Conservation (phyloP, 2,113 vertebrate genomes). For the Leucopsar rothschildi region DNA sequence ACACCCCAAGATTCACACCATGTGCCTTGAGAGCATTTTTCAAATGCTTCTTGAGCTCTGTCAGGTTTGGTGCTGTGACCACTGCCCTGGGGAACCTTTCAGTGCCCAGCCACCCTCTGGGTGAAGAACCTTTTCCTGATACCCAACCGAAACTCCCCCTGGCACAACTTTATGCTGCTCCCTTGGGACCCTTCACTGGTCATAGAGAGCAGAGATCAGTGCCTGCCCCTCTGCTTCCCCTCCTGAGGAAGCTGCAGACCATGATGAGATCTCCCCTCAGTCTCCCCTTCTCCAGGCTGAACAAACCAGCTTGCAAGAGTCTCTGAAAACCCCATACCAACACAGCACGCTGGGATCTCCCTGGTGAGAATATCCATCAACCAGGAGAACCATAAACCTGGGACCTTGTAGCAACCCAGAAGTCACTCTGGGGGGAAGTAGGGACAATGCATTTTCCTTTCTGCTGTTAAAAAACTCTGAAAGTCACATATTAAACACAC, state of each 20-base stretch:
- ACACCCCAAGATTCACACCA: background rate
- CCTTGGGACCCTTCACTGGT: background rate
- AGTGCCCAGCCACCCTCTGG: background rate
- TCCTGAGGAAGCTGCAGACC: background rate
- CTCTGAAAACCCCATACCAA: background rate
- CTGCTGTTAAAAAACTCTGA: background rate
- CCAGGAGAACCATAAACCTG: background rate
- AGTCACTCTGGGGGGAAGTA: background rate
- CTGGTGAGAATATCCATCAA: background rate
- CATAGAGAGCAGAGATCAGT: background rate
- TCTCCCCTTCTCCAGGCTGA: background rate
- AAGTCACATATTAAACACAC: background rate
- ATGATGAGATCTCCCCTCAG: background rate
- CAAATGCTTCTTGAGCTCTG: background rate
- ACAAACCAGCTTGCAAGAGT: background rate
- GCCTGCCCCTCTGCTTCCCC: background rate
- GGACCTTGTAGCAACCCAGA: background rate
- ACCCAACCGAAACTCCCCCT: background rate
- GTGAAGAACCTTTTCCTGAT: background rate
- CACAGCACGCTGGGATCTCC: background rate
- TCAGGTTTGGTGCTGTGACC: background rate
- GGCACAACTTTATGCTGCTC: background rate
- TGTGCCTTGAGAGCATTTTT: background rate
- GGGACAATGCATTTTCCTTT: background rate
- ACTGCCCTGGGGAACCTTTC: background rate